A percentile compares a stretch with the other conserved stretches of the same genome.
Conservation (phyloP, 2,888 invertebrate genomes). For the Cephus runcator region DNA sequence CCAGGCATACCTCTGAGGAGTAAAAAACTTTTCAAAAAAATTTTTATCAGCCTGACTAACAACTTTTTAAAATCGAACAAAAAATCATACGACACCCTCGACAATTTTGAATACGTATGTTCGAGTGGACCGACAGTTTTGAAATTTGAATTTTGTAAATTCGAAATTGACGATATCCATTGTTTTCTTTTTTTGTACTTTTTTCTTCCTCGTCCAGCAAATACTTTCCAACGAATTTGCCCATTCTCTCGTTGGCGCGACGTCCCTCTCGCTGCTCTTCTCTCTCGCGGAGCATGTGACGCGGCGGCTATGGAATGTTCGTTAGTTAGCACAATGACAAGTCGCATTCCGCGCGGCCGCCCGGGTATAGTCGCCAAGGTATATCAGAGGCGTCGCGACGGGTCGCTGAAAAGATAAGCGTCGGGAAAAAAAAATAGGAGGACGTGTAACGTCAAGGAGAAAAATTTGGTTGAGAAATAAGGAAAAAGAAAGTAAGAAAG, state of each 20-base stretch:
- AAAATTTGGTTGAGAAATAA: background rate
- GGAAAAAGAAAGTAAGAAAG: background rate
- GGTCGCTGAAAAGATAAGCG: background rate
- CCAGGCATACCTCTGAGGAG: background rate
- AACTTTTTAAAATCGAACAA: no score
- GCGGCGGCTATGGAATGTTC: slow-evolving; percentile 24
- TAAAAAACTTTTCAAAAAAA: background rate
- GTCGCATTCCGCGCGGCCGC: slow-evolving; percentile 36
- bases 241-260: background rate
- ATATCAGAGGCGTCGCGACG: background rate
- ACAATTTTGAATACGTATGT: no score
- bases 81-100: no score
- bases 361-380: slow-evolving; percentile 9
- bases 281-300: background rate
- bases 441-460: background rate
- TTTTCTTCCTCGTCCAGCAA: background rate
- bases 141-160: background rate
- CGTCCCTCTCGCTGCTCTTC: background rate
- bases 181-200: no score
- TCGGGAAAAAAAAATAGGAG: background rate
- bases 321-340: slow-evolving; percentile 44
- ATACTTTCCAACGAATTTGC: background rate
- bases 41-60: no score
- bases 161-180: background rate
- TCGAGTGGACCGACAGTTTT: background rate